phyloP scores from a whole-genome alignment of 2,797 vertebrate genomes.

The Urophycis tenuis region DNA sequence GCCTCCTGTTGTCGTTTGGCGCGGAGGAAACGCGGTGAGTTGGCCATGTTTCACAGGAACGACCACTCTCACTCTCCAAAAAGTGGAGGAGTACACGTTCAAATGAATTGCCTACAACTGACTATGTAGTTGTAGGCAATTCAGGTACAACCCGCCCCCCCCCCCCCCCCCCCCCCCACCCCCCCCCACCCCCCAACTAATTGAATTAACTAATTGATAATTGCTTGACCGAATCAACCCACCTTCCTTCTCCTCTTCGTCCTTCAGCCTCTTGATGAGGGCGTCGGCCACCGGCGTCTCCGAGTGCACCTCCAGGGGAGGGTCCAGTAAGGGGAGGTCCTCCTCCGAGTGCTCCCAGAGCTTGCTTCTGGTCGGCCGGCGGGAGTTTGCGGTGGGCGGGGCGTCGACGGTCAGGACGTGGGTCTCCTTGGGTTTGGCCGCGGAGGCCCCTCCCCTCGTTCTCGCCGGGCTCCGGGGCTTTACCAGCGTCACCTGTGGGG shows the following conservation, averaged over 20 bases:
- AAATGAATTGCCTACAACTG: too few species aligned
- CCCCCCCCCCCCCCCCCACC: too few species aligned
- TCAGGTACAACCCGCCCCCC: too few species aligned
- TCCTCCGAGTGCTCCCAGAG: constrained; percentile 63
- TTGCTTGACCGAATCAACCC: not conserved
- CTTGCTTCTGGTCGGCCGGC: constrained; percentile 48
- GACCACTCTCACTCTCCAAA: not conserved
- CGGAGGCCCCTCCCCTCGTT: constrained; percentile 19
- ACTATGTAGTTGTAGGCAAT: too few species aligned
- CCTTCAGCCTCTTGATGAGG: constrained; percentile 67
- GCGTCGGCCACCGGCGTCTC: constrained; percentile 60
- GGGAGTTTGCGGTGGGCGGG: constrained; percentile 28
- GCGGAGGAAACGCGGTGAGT: not conserved
- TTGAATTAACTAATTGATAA: too few species aligned
- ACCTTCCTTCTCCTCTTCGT: constrained; percentile 58
- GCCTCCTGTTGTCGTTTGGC: not conserved
- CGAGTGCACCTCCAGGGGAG: constrained; percentile 55
- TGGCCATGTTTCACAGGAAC: not conserved
- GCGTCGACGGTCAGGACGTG: constrained; percentile 19
- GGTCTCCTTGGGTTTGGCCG: constrained; percentile 27
- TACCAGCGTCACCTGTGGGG: constrained; percentile 42
- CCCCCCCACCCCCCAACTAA: too few species aligned
- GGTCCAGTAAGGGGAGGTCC: constrained; percentile 56
- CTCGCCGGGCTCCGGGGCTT: constrained; percentile 65
- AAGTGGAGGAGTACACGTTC: too few species aligned